Evolutionary conservation across 2,797 vertebrate genomes (phyloP).

Genomic region (Chelon auratus): DNA sequence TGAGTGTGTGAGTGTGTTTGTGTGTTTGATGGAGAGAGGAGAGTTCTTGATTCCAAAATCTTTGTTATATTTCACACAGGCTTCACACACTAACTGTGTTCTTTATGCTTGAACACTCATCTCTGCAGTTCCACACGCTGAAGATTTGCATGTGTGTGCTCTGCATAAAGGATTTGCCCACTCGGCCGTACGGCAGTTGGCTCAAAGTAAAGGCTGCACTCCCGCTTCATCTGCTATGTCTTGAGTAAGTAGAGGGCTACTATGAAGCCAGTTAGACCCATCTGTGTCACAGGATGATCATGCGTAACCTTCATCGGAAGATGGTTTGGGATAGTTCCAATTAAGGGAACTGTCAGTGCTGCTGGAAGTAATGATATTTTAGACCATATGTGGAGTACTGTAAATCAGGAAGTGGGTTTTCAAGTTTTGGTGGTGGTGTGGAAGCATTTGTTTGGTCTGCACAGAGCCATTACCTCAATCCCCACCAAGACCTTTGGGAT

Average conservation of each 20-base stretch:
- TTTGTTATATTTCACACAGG: slow-evolving; percentile 33
- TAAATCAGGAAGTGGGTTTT: neutral
- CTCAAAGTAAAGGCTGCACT: slow-evolving; percentile 33
- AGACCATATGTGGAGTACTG: neutral
- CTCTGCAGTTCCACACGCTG: neutral
- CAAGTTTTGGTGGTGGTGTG: neutral
- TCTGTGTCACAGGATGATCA: slow-evolving; percentile 3
- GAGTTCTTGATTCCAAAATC: slow-evolving; percentile 43
- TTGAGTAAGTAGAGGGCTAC: neutral
- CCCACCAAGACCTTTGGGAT: neutral
- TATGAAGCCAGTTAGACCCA: neutral
- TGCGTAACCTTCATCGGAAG: neutral
- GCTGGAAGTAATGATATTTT: neutral
- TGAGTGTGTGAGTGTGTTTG: slow-evolving; percentile 20
- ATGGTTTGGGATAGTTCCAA: neutral
- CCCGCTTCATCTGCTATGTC: slow-evolving; percentile 19
- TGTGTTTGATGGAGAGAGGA: slow-evolving; percentile 21
- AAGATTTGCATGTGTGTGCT: slow-evolving; percentile 32
- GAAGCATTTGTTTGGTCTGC: neutral
- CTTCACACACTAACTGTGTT: slow-evolving; percentile 24
- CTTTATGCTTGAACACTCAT: slow-evolving; percentile 39
- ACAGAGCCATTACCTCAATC: neutral
- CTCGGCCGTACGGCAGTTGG: slow-evolving; percentile 18
- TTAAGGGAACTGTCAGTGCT: neutral
- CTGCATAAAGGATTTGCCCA: slow-evolving; percentile 31